These are phyloP conservation scores for Erpobdella octoculata DNA, from an alignment of 2,888 invertebrate genomes.

Conservation along the genomic window DNA sequence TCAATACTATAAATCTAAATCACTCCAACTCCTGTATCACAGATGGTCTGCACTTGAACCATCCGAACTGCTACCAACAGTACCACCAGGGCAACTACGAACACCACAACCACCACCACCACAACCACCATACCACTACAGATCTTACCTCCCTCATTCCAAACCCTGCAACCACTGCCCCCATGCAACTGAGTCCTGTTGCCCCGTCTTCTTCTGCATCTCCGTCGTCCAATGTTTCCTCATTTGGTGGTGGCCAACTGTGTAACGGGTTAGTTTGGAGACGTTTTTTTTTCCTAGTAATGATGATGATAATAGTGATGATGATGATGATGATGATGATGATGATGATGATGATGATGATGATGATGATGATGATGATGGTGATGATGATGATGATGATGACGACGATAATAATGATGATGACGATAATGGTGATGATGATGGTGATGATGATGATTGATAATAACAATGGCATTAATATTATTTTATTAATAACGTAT, in stretches of 20 bases:
- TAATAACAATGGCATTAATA: too few relatives aligned
- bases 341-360: constrained; percentile 3
- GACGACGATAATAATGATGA: not conserved
- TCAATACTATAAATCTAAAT: too few relatives aligned
- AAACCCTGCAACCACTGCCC: not conserved
- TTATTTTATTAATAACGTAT: too few relatives aligned
- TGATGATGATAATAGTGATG: constrained; percentile 9
- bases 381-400: not conserved
- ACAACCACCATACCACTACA: not conserved
- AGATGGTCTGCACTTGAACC: constrained; percentile 1
- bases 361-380: not conserved
- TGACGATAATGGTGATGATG: constrained; percentile 2
- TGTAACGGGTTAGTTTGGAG: not conserved
- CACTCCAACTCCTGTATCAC: not conserved
- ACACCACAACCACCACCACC: not conserved
- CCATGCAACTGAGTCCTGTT: not conserved
- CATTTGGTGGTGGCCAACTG: not conserved
- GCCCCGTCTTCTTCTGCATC: not conserved
- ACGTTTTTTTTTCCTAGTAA: not conserved
- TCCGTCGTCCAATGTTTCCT: not conserved
- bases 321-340: constrained; percentile 13
- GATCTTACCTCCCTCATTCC: constrained; percentile 5
- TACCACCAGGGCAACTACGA: too few relatives aligned
- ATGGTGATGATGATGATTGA: too few relatives aligned
- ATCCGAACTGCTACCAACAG: not conserved